Percentiles rank a stretch among this genome's conserved stretches.
phyloP scores from a whole-genome alignment of 2,888 invertebrate genomes.

The Deilephila porcellus region DNA sequence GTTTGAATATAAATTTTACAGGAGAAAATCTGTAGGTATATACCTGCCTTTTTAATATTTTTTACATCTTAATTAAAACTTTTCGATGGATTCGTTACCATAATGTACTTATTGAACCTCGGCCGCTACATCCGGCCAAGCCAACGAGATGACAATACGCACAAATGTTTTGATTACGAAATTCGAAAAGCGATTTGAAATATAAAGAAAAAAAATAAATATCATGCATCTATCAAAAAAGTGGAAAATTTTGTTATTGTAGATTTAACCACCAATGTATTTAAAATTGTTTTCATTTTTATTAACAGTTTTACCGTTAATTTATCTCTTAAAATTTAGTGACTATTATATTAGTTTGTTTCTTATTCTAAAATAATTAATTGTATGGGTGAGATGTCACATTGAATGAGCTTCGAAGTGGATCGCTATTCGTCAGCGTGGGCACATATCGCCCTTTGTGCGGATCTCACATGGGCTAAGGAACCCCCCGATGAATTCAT shows the following conservation, averaged over 20 bases:
- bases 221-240: slow-evolving; percentile 79
- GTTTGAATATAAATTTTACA: not conserved
- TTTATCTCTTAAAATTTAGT: slow-evolving; percentile 78
- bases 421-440: slow-evolving; percentile 79
- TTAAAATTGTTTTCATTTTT: slow-evolving; percentile 82
- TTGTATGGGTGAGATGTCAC: slow-evolving; percentile 78
- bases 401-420: slow-evolving; percentile 84
- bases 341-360: slow-evolving; percentile 75
- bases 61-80: not conserved
- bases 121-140: slow-evolving; percentile 47
- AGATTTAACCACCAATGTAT: slow-evolving; percentile 81
- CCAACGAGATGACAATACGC: slow-evolving; percentile 78
- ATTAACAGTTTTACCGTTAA: slow-evolving; percentile 79
- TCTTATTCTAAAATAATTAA: slow-evolving; percentile 75
- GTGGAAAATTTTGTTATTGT: slow-evolving; percentile 81
- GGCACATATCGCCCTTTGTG: slow-evolving; percentile 83
- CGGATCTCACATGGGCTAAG: slow-evolving; percentile 80
- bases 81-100: slow-evolving; percentile 38
- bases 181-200: slow-evolving; percentile 81
- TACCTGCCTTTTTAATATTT: not conserved
- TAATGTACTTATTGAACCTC: slow-evolving; percentile 50
- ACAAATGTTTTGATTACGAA: slow-evolving; percentile 62
- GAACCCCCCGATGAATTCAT: slow-evolving; percentile 81
- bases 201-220: slow-evolving; percentile 71
- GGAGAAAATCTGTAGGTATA: not conserved